Evolutionary conservation across 2,113 vertebrate species (phyloP), one percentile per base, ranked within the genome.

Genomic region (Morone saxatilis): DNA sequence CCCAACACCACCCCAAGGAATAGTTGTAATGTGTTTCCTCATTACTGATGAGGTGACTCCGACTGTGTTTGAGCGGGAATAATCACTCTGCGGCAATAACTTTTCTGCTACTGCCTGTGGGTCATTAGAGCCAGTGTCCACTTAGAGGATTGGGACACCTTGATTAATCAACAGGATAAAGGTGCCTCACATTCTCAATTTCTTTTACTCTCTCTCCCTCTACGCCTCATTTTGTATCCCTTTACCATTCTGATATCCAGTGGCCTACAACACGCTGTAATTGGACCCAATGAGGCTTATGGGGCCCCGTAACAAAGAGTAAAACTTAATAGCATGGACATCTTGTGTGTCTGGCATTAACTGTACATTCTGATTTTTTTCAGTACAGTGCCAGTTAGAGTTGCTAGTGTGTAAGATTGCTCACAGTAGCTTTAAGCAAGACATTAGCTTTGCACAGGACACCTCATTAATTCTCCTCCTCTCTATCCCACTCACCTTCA

Each of bases 51-150:
- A 83, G 63, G 76, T 63, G 61, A 83, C 63, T 77, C 31, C 10
- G 6, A 22, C 5, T 71, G 70, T 54, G 50, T 79, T 71, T 68
- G 59, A 84, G 62, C 75, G 19, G 40, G 54, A 82, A 86, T 78
- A 65, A 89, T 85, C 79, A 65, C 56, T 81, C 22, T 16, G 20
- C 71, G 65, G 75, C 56, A 80, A 57, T 85, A 71, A 57, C 45
- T 69, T 80, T 38, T 50, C 68, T 19, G 0, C n/a, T 36, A 62
- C 38, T 71, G 57, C 70, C 11, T 60, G 8, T 45, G 56, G 76
- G 76, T 80, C 76, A 83, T 88, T 89, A 87, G 47, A 79, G 78
- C 40, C 71, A 2, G 43, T 65, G 82, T 84, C 61, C 54, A 72
- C 19, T 85, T 63, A 57, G 78, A 76, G 62, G 60, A 70, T 10